Conservation (phyloP, 2,888 invertebrate genomes). For the Drosophila subsilvestris region DNA sequence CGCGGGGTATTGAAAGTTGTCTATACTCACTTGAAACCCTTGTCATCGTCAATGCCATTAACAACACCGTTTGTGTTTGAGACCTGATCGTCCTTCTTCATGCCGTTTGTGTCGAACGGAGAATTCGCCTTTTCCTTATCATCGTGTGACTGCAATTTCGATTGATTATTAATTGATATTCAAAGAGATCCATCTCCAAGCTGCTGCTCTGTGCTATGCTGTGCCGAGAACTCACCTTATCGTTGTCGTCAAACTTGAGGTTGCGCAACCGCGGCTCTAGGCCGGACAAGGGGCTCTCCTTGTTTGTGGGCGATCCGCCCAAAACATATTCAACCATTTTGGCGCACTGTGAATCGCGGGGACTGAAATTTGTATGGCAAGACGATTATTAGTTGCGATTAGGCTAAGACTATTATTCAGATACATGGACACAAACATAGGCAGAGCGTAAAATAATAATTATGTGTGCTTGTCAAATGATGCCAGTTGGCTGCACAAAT, state of each 20-base stretch:
- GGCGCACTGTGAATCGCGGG: conserved; percentile 94
- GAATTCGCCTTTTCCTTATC: conserved; percentile 86
- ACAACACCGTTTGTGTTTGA: conserved; percentile 87
- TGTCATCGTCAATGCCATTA: conserved; percentile 93
- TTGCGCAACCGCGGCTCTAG: conserved; percentile 88
- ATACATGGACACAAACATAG: no score
- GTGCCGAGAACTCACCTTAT: conserved; percentile 83
- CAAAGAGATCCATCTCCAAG: neutral
- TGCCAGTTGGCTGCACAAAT: no score
- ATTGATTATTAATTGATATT: neutral
- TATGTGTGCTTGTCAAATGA: no score
- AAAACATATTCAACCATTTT: conserved; percentile 99
- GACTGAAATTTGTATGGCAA: conserved; percentile 85
- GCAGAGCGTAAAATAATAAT: no score
- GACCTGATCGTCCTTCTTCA: conserved; percentile 85
- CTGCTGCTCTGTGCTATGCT: no score
- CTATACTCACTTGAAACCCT: conserved; percentile 93
- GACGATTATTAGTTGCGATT: neutral
- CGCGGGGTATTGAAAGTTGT: conserved; percentile 35
- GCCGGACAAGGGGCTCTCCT: conserved; percentile 86
- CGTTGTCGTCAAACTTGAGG: conserved; percentile 86
- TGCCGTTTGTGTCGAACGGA: conserved; percentile 85
- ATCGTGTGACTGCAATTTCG: conserved; percentile 82
- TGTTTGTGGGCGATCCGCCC: conserved; percentile 94
- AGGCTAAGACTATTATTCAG: no score